phyloP scores from a whole-genome alignment of 2,113 vertebrate genomes.

The Varanus salvator region DNA sequence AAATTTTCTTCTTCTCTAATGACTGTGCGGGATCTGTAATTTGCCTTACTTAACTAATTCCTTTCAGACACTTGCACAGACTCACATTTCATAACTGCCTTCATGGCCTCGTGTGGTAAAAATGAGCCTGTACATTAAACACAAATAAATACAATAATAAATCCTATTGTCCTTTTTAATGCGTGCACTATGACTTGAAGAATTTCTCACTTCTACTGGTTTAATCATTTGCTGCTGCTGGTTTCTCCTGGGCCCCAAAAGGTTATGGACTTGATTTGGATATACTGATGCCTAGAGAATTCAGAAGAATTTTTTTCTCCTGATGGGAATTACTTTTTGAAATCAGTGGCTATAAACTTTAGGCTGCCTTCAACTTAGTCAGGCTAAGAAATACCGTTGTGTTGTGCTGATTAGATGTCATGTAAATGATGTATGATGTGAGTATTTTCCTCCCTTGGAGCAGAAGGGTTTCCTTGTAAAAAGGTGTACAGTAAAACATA shows the following conservation, averaged over 20 bases:
- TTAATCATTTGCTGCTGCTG: not conserved
- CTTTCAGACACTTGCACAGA: not conserved
- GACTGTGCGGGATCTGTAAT: too few relatives aligned
- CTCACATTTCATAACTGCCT: not conserved
- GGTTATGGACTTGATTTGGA: not conserved
- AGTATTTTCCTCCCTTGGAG: conserved; percentile 27
- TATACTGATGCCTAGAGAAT: not conserved
- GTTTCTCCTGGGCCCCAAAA: not conserved
- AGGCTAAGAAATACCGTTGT: conserved; percentile 16
- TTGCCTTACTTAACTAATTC: not conserved
- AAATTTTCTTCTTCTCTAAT: not conserved
- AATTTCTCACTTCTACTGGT: not conserved
- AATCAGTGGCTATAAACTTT: conserved; percentile 5
- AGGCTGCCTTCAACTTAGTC: conserved; percentile 27
- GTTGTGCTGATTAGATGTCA: not conserved
- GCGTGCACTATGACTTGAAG: not conserved
- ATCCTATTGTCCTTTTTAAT: not conserved
- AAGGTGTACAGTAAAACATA: not conserved
- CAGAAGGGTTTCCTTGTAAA: conserved; percentile 16
- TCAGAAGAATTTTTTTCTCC: accelerated
- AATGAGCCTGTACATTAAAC: not conserved
- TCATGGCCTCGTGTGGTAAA: not conserved
- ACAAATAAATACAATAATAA: not conserved
- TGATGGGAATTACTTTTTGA: conserved; percentile 22
- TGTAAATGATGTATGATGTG: not conserved